Evolutionary conservation across 2,113 vertebrate genomes (phyloP), one percentile per base, ranked within the genome.

Genomic region (Meleagris gallopavo): DNA sequence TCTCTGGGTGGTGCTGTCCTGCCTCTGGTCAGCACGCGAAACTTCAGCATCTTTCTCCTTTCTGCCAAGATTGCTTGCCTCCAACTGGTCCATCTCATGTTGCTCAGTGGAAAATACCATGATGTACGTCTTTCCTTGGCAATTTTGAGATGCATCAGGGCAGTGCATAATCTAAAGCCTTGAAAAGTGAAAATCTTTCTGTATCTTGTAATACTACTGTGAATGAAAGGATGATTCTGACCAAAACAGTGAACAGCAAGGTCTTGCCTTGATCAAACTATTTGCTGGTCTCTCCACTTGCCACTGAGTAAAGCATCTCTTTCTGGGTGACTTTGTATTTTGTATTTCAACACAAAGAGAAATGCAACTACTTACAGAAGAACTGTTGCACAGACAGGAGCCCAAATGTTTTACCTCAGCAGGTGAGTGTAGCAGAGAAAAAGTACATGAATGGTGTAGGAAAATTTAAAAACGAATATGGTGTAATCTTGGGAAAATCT

Each of bases 391-490:
- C 27, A 6, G 50, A 52, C 50, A 15, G 25, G 25, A 52, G 50
- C 25, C 25, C 25, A 27, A 50, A 14, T 2, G 2, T 52, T 52
- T 29, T 41, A 21, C 29, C 18, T 45, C 4, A 25, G 41, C 38
- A 55, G 14, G 13, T 7, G 14, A 70, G 30, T 11, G 58, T 11
- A 6, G 16, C 9, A n/a, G 41, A 57, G 29, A 21, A 50, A 43
- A 64, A 67, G 25, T 8, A 17, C 0, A 0, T 2, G 1, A 5
- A 0, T 4, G 9, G 9, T 8, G 13, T 9, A 21, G 29, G 16
- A 32, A 48, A 61, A 52, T 17, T 5, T 6, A 18, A 18, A 46
- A 69, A 11, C 3, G 4, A 46, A 40, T 64, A 34, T 86, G 15
- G 19, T 82, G 61, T 34, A 22, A 19, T 24, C 11, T 34, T 13